Evolutionary conservation across 2,888 invertebrate species (phyloP), one percentile per base, ranked within the genome.

Genomic region (Chaetogeoica ovagalla): DNA sequence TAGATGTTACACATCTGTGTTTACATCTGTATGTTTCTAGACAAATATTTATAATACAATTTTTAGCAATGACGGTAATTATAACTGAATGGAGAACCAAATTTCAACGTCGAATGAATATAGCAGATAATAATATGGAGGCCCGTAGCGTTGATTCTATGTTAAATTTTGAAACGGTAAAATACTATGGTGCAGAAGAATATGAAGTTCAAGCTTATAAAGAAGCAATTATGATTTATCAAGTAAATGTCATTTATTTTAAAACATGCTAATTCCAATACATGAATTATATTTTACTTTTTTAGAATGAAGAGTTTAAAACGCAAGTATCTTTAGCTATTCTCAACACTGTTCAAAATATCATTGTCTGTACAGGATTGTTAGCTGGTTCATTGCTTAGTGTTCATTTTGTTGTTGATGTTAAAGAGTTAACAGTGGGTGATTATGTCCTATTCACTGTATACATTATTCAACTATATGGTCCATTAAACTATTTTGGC

Each of bases 31-130:
- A 43, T 43, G 9, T 43, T 9, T 43, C 7, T 43, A 43, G 43
- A 43, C 43, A 9, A 0, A 43, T 43, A 48, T 48, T 48, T 48
- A 48, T 48, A 57, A n/a, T 59, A 15, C 0, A 13, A 23, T 43
- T 87, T 88, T 19, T 86, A 97, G 96, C 89, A 85, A 89, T 91
- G 17, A 98, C 98, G 0, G 91, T 98, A 85, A 87, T 88, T 21
- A 90, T 98, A n/a, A 98, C 98, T 0, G 98, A 98, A 87, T 98
- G 98, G 98, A 90, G 98, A 19, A 98, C 98, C 0, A 95, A 98
- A 86, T 98, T 91, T 87, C 93, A 97, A 84, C 89, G 98, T 55
- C 90, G 93, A 8, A 97, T 97, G 96, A 99, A 98, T 87, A 88
- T 92, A 48, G 93, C 96, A 0, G 98, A 98, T 86, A 99, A 98